Percentiles rank a stretch among this genome's conserved stretches.
Conservation (phyloP, 2,113 vertebrate species). For the Melanerpes formicivorus region DNA sequence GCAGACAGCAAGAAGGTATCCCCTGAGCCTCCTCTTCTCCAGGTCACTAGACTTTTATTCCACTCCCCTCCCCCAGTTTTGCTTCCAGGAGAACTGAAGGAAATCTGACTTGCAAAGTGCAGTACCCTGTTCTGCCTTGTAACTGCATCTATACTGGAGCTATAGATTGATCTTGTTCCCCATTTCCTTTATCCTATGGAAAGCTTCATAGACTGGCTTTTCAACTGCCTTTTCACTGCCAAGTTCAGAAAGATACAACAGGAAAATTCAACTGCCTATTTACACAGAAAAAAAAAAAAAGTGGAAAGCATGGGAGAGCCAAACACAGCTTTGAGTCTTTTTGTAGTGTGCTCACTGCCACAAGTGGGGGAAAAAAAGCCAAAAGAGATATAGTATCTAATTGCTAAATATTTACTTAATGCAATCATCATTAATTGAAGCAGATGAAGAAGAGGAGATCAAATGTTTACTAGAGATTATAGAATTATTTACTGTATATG, state of each 20-base stretch:
- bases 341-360: not conserved
- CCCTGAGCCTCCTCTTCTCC: too few relatives aligned
- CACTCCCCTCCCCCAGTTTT: not conserved
- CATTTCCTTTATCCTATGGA: slow-evolving; percentile 32
- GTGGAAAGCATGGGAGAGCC: not conserved
- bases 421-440: slow-evolving; percentile 6
- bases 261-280: slow-evolving; percentile 32
- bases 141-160: not conserved
- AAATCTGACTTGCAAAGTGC: slow-evolving; percentile 38
- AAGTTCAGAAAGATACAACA: slow-evolving; percentile 26
- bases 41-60: not conserved
- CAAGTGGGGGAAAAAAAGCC: not conserved
- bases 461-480: slow-evolving; percentile 25
- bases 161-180: slow-evolving; percentile 6
- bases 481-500: not conserved
- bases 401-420: slow-evolving; percentile 46
- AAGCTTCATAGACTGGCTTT: not conserved
- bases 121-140: not conserved
- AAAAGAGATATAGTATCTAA: slow-evolving; percentile 1
- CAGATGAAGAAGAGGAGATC: not conserved
- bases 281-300: not conserved
- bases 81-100: not conserved
- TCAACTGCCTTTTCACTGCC: slow-evolving; percentile 15
- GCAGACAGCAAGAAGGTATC: too few relatives aligned
- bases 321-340: not conserved